Base-by-base conservation (phyloP, 64 coral and sea anemone genomes). In the Pocillopora damicornis region DNA sequence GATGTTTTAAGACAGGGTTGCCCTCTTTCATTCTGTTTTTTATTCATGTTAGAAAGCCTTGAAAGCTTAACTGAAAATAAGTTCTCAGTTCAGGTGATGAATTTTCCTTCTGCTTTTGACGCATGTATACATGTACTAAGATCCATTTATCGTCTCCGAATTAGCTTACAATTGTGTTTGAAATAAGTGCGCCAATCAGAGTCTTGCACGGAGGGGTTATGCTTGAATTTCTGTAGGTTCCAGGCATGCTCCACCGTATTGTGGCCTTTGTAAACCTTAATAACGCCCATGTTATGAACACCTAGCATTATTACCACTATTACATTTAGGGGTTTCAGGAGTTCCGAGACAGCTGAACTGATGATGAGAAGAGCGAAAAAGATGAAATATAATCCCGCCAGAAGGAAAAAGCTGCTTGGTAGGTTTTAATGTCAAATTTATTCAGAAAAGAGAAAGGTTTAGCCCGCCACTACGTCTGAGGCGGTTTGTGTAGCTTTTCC, bases 301-400 rank as follows among this genome's bases (percentile, higher is more conserved):
- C 58, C 22, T 1, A 79, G 5, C 1, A 34, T 60, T 16, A 66
- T 80, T 35, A 15, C 74, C 37, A 85, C 56, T 63, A 5, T 37
- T 92, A 22, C 45, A 11, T 88, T 0, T 9, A 98, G 92, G 95
- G 95, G 95, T 6, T 88, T 98, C 20, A 81, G 75, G 25, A 88
- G 88, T 64, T 68, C 79, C 9, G 59, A 78, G 35, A 94, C 97
- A 0, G 88, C 97, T 15, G 97, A 99, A 63, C 60, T 95, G 35
- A 99, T 99, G 97, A 68, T 94, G 88, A 95, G 92, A 58, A 91
- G 97, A 60, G 97, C 97, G 1, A 95, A 95, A 23, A 82, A 89
- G 79, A 99, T 99, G 97, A 99, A 99, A 71, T 98, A 98, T 64
- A 95, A 99, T n/a, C 89, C 97, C 3, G 85, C 88, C 0, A 83